A percentile compares a stretch with the other conserved stretches of the same genome.
Conservation (phyloP, 92 coral and sea anemone species). For the Actinernus sp. region DNA sequence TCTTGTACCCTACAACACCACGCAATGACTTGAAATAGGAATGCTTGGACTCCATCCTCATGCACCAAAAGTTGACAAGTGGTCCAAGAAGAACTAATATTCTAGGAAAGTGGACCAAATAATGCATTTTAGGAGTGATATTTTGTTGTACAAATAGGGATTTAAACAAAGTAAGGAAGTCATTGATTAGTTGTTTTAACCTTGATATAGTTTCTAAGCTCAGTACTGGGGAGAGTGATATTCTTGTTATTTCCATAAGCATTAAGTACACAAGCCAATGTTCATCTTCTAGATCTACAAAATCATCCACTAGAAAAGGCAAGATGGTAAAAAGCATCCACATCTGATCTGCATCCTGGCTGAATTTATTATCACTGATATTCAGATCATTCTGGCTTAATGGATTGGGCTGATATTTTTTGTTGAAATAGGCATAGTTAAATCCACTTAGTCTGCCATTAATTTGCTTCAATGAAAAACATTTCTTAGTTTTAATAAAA, state of each 20-base stretch:
- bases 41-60: slow-evolving; percentile 72
- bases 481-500: background rate
- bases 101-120: slow-evolving; percentile 69
- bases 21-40: slow-evolving; percentile 65
- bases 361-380: slow-evolving; percentile 13
- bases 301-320: slow-evolving; percentile 60
- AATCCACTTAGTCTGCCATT: slow-evolving; percentile 16
- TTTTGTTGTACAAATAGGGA: slow-evolving; percentile 32
- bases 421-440: slow-evolving; percentile 23
- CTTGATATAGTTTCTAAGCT: slow-evolving; percentile 35
- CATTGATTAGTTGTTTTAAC: slow-evolving; percentile 33
- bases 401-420: slow-evolving; percentile 20
- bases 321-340: slow-evolving; percentile 29
- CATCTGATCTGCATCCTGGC: slow-evolving; percentile 34
- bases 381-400: slow-evolving; percentile 3
- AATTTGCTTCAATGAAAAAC: slow-evolving; percentile 4
- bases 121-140: slow-evolving; percentile 74
- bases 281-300: slow-evolving; percentile 46
- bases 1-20: slow-evolving; percentile 52
- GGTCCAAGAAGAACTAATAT: slow-evolving; percentile 74
- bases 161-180: slow-evolving; percentile 42
- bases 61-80: slow-evolving; percentile 65
- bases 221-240: slow-evolving; percentile 45
- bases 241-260: slow-evolving; percentile 47
- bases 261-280: slow-evolving; percentile 34